Evolutionary conservation across 37 sponge, comb jelly and placozoan genomes (phyloP).

Genomic region (Bolinopsis microptera): DNA sequence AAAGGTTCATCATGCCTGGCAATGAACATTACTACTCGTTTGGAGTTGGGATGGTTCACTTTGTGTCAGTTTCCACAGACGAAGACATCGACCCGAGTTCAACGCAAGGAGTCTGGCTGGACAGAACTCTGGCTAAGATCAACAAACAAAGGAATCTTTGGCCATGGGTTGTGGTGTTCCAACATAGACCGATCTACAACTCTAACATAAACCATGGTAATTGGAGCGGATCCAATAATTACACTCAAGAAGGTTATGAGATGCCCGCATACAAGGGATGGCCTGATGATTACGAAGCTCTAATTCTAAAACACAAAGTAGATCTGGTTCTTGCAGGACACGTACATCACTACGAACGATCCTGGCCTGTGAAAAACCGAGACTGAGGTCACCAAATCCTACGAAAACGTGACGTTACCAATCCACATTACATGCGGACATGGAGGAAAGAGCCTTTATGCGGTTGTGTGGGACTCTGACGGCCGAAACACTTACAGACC

Average conservation of each 20-base stretch:
- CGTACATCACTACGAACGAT: conserved; percentile 48
- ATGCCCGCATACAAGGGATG: conserved; percentile 5
- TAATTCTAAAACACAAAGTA: conserved; percentile 20
- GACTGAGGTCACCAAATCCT: not conserved
- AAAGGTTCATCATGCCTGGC: conserved; percentile 68
- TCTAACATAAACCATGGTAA: conserved; percentile 40
- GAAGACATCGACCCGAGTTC: not conserved
- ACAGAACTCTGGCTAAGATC: conserved; percentile 9
- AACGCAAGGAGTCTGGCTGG: conserved; percentile 31
- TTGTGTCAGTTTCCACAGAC: conserved; percentile 64
- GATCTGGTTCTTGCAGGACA: conserved; percentile 19
- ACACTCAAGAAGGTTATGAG: not conserved
- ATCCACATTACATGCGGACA: conserved; percentile 53
- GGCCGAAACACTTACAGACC: not conserved
- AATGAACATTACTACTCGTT: conserved; percentile 55
- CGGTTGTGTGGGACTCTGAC: not conserved
- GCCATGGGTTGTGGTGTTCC: conserved; percentile 67
- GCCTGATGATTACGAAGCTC: conserved; percentile 13
- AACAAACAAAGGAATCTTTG: not conserved
- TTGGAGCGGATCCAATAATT: conserved; percentile 18
- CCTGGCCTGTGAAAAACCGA: not conserved
- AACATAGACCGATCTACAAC: conserved; percentile 66
- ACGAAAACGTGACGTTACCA: not conserved
- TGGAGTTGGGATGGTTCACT: conserved; percentile 53
- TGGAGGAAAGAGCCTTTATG: not conserved